Evolutionary conservation across 2,797 vertebrate genomes (phyloP).

Genomic region (Tokudaia tokunoshimensis): DNA sequence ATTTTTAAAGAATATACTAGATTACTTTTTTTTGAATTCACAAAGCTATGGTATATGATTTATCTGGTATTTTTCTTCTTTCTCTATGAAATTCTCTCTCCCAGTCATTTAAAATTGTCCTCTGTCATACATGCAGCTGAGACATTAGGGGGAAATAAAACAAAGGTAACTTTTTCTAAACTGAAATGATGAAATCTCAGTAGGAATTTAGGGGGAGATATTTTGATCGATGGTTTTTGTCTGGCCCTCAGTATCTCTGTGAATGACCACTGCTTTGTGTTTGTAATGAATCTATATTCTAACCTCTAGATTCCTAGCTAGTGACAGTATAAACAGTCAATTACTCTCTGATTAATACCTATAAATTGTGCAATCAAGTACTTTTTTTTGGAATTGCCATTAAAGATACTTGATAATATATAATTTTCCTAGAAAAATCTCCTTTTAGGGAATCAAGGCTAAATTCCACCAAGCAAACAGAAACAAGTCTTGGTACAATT

Average conservation of each 20-base stretch:
- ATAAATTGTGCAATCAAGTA: neutral
- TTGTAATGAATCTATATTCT: neutral
- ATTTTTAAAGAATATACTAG: neutral
- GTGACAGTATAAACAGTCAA: neutral
- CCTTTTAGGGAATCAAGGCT: neutral
- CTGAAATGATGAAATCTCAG: neutral
- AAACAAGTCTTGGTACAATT: neutral
- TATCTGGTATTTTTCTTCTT: neutral
- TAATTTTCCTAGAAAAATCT: constrained; percentile 6
- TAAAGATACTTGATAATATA: neutral
- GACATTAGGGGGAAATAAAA: neutral
- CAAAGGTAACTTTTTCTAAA: neutral
- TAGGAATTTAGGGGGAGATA: neutral
- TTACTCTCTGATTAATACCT: constrained; percentile 7
- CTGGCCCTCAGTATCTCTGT: neutral
- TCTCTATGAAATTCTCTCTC: neutral
- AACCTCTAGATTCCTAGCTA: neutral
- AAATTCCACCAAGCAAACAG: neutral
- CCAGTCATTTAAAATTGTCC: neutral
- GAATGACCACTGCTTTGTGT: neutral
- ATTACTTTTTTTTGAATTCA: neutral
- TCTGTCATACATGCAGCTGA: neutral
- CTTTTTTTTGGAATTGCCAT: neutral
- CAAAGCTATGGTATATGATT: neutral
- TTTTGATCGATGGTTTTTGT: neutral